Evolutionary conservation across 2,113 vertebrate species (phyloP), one percentile per base, ranked within the genome.

Genomic region (Cacatua alba): DNA sequence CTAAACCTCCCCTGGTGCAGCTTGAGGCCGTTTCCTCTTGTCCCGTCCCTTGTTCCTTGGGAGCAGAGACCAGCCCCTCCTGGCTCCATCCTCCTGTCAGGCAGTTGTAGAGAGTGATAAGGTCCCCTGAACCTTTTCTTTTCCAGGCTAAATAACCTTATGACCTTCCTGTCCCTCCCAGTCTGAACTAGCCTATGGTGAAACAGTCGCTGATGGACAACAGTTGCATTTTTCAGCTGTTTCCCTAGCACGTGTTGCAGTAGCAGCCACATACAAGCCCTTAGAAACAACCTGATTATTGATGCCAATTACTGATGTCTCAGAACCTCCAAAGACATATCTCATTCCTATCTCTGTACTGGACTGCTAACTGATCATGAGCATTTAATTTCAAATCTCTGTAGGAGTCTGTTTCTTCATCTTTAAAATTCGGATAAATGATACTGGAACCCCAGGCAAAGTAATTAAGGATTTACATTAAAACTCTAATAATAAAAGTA

Each of bases 171-270:
- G 10, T 20, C 15, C 2, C n/a, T 39, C 51, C 24, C 63, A 31
- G 35, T 20, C 44, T 43, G 25, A 68, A 25, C 35, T 4, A 43
- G 13, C 26, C 49, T 6, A 8, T 3, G 9, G 25, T 9, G 11
- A 14, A 44, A 31, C 13, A 33, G 15, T 12, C 18, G 7, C 17
- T 3, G 5, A 26, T 6, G 15, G 37, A 37, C 16, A 5, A 44
- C 26, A 24, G 21, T 8, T 52, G 33, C 4, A 5, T 25, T 29
- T 37, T 25, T 16, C 87, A 53, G n/a, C 17, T 51, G 5, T 20
- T 35, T 8, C 10, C 13, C 33, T 21, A 52, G 44, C 8, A 0
- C 2, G 4, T 1, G 7, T 11, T 24, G 12, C 33, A 29, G 41
- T 9, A 48, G 31, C 7, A 43, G 41, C 71, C 55, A 26, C 0